Conservation (phyloP, 2,113 vertebrate genomes). For the Aptenodytes forsteri region DNA sequence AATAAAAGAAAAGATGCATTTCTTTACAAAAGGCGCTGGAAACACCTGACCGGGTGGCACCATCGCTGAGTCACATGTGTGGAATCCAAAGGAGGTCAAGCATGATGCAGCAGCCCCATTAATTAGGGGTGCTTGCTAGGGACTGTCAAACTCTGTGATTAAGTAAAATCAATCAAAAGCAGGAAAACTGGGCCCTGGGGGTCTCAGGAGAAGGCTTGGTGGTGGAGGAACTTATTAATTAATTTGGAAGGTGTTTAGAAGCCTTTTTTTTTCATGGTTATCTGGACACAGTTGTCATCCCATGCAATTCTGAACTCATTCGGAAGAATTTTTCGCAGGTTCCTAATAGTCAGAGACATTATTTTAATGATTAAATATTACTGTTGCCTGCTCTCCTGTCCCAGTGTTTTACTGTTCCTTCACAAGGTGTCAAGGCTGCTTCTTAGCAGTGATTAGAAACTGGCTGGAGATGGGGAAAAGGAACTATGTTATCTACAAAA, state of each 20-base stretch:
- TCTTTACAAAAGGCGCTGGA: not conserved
- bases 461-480: not conserved
- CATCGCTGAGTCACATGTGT: not conserved
- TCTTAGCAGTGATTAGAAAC: not conserved
- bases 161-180: not conserved
- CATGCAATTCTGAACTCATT: not conserved
- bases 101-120: not conserved
- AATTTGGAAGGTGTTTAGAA: not conserved
- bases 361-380: not conserved
- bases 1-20: conserved; percentile 12
- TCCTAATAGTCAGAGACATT: not conserved
- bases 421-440: not conserved
- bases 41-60: not conserved
- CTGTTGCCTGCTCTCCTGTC: not conserved
- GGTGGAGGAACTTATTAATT: not conserved
- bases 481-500: not conserved
- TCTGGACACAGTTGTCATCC: not conserved
- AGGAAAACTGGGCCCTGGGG: not conserved
- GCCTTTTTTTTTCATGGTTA: not conserved
- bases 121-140: not conserved
- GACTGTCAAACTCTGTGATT: not conserved
- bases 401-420: not conserved
- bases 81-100: not conserved
- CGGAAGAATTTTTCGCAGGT: not conserved
- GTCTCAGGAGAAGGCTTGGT: not conserved